These are phyloP conservation scores for Lontra canadensis DNA, from an alignment of 2,113 vertebrate species.

Conservation along the genomic window DNA sequence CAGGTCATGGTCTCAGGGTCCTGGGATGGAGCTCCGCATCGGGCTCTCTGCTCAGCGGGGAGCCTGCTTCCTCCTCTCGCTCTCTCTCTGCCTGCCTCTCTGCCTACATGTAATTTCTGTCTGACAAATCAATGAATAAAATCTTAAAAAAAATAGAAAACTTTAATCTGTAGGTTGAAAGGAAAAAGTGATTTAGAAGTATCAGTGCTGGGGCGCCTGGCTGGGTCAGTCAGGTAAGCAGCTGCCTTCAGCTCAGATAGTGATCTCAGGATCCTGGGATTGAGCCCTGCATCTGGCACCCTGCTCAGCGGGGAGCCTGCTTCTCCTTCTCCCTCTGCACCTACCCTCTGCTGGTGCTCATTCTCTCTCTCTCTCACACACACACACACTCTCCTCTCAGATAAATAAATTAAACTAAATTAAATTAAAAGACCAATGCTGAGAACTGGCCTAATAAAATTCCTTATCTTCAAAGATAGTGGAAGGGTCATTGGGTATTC, in stretches of 20 bases:
- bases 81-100: not conserved
- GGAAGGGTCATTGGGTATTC: not conserved
- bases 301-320: not conserved
- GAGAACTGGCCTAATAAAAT: not conserved
- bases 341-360: not conserved
- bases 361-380: not conserved
- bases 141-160: not conserved
- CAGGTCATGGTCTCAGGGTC: not conserved
- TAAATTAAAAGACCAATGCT: not conserved
- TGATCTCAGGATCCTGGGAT: not conserved
- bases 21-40: not conserved
- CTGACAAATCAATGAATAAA: too few relatives aligned
- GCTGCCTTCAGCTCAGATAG: not conserved
- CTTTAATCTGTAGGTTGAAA: not conserved
- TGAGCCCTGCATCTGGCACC: too few relatives aligned
- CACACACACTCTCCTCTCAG: too few relatives aligned
- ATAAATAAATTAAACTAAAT: not conserved
- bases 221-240: not conserved
- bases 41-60: too few relatives aligned
- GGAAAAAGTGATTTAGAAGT: not conserved
- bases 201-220: not conserved
- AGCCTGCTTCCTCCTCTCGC: not conserved
- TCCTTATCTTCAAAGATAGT: constrained; percentile 9
- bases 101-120: too few relatives aligned
- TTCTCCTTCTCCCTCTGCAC: not conserved